These are phyloP conservation scores for Muscina levida DNA, from an alignment of 2,888 invertebrate species.

Conservation along the genomic window DNA sequence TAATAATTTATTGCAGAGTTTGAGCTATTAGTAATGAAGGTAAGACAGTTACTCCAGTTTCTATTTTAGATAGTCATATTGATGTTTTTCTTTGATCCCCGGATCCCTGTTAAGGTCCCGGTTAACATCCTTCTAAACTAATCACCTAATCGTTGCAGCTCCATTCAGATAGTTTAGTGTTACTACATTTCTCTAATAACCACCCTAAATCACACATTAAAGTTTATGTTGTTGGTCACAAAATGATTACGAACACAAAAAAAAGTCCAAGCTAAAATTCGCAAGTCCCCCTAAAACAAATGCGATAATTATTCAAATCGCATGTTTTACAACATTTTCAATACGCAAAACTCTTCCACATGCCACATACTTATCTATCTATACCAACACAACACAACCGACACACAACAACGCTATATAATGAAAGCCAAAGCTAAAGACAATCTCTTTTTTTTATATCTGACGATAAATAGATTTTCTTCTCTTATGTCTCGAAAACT, in stretches of 20 bases:
- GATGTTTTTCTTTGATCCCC: too few species aligned
- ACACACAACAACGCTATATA: slow-evolving; percentile 28
- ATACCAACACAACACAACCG: slow-evolving; percentile 6
- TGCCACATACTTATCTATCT: slow-evolving; percentile 62
- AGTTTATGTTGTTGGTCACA: background rate
- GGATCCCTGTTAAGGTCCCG: too few species aligned
- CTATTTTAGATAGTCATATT: too few species aligned
- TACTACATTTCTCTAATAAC: background rate
- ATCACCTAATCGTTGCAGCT: too few species aligned
- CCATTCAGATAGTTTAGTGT: too few species aligned
- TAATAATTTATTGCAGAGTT: too few species aligned
- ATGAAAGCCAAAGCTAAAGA: slow-evolving; percentile 41
- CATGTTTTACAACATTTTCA: slow-evolving; percentile 78
- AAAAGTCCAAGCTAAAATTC: too few species aligned
- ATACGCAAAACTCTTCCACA: slow-evolving; percentile 32
- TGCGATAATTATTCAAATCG: slow-evolving; percentile 77
- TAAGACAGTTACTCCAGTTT: too few species aligned
- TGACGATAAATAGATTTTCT: slow-evolving; percentile 45
- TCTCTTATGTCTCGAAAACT: slow-evolving; percentile 32
- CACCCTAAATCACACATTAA: background rate
- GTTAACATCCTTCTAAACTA: too few species aligned
- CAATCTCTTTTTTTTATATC: slow-evolving; percentile 39
- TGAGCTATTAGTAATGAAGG: too few species aligned
- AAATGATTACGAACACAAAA: background rate
- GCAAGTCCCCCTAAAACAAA: slow-evolving; percentile 38